Conservation (phyloP, 2,113 vertebrate genomes). For the Scomber scombrus region DNA sequence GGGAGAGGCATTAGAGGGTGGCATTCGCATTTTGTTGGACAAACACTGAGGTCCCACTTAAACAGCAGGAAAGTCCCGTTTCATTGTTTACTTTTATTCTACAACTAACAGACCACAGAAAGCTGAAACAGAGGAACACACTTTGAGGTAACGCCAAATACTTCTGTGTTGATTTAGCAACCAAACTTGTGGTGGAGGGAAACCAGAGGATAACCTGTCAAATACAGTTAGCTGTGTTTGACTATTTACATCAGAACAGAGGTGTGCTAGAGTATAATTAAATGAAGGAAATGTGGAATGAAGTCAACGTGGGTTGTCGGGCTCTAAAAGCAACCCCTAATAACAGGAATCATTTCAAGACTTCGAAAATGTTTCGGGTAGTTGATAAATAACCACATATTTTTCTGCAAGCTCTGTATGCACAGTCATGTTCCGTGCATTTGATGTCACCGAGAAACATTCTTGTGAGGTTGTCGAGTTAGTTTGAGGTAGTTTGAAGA, state of each 20-base stretch:
- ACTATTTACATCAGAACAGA: conserved; percentile 38
- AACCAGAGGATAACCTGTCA: conserved; percentile 54
- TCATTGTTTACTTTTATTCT: conserved; percentile 41
- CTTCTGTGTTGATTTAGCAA: conserved; percentile 41
- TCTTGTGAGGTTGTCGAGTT: conserved; percentile 30
- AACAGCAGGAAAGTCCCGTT: conserved; percentile 60
- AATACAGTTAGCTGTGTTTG: conserved; percentile 47
- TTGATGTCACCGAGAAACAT: conserved; percentile 36
- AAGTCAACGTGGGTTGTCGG: neutral
- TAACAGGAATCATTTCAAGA: conserved; percentile 6
- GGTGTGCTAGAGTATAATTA: conserved; percentile 2
- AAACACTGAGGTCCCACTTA: conserved; percentile 60
- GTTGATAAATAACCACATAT: conserved; percentile 14
- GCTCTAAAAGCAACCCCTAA: conserved; percentile 18
- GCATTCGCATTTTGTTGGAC: conserved; percentile 60
- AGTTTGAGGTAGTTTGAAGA: conserved; percentile 36
- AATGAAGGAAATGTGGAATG: conserved; percentile 21
- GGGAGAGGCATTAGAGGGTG: conserved; percentile 58
- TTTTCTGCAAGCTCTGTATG: conserved; percentile 17
- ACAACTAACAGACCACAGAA: conserved; percentile 34
- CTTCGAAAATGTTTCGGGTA: conserved; percentile 15
- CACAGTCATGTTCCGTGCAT: conserved; percentile 23
- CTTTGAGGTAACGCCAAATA: conserved; percentile 38
- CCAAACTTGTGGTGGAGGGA: conserved; percentile 43
- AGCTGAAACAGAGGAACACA: conserved; percentile 12